phyloP scores from a whole-genome alignment of 2,113 vertebrate genomes.

The Electrona antarctica region DNA sequence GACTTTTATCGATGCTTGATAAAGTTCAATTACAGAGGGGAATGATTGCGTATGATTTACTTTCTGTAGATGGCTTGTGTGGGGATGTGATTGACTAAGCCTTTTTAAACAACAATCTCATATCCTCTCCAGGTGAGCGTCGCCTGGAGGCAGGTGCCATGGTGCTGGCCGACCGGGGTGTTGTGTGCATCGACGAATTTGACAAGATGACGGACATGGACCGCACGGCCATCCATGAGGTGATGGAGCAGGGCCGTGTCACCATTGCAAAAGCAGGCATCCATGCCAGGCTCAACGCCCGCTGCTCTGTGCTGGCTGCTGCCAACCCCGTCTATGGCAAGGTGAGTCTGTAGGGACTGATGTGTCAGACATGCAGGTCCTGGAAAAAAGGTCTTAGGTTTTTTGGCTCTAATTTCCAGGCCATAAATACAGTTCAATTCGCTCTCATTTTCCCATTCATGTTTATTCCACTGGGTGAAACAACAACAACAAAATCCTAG shows the following conservation, averaged over 20 bases:
- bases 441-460: too few species aligned
- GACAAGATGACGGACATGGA: constrained; percentile 99
- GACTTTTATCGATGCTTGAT: too few species aligned
- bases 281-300: constrained; percentile 94
- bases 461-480: too few species aligned
- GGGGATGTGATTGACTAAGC: too few species aligned
- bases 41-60: too few species aligned
- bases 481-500: too few species aligned
- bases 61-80: too few species aligned
- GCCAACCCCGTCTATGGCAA: constrained; percentile 96
- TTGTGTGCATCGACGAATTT: constrained; percentile 98
- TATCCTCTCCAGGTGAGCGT: constrained; percentile 83
- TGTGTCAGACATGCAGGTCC: neutral
- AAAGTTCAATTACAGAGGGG: too few species aligned
- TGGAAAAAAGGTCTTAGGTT: too few species aligned
- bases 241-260: constrained; percentile 98
- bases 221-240: constrained; percentile 97
- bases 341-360: constrained; percentile 74
- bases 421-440: too few species aligned
- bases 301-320: constrained; percentile 94
- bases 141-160: constrained; percentile 95
- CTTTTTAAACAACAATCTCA: too few species aligned
- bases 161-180: constrained; percentile 94
- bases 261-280: constrained; percentile 98
- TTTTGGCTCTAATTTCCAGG: too few species aligned